phyloP scores from a whole-genome alignment of 2,888 invertebrate species.

The Cactoblastis cactorum region DNA sequence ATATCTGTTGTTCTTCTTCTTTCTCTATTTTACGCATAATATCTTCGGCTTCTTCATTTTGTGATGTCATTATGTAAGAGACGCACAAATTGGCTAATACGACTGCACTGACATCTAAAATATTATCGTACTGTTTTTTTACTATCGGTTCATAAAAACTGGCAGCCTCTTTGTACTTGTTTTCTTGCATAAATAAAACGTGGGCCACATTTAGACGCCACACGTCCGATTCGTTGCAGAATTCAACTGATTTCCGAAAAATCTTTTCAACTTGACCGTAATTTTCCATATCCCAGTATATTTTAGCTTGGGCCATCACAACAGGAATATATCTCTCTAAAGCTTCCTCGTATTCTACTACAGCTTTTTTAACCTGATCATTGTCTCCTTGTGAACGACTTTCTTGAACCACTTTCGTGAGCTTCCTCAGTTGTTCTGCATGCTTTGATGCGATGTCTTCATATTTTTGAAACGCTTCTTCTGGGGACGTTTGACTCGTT shows the following conservation, averaged over 20 bases:
- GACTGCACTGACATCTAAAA: slow-evolving; percentile 97
- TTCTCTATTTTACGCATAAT: slow-evolving; percentile 99
- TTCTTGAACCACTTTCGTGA: slow-evolving; percentile 97
- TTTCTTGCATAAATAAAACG: slow-evolving; percentile 99
- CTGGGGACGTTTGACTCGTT: slow-evolving; percentile 97
- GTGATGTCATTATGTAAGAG: slow-evolving; percentile 99
- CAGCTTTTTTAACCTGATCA: slow-evolving; percentile 91
- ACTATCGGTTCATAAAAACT: slow-evolving; percentile 99
- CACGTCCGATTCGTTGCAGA: slow-evolving; percentile 97
- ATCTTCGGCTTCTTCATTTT: slow-evolving; percentile 99
- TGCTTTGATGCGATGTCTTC: slow-evolving; percentile 96
- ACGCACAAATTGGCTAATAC: slow-evolving; percentile 99
- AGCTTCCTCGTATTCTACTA: slow-evolving; percentile 94
- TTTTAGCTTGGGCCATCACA: slow-evolving; percentile 99
- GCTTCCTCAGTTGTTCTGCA: slow-evolving; percentile 92
- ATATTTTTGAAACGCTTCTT: slow-evolving; percentile 96
- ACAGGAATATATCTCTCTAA: slow-evolving; percentile 96
- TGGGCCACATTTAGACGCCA: slow-evolving; percentile 99
- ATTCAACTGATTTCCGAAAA: slow-evolving; percentile 97
- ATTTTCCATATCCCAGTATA: slow-evolving; percentile 98
- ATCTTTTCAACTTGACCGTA: slow-evolving; percentile 98
- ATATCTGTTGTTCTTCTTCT: slow-evolving; percentile 95
- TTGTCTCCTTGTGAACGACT: slow-evolving; percentile 93
- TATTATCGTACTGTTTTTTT: slow-evolving; percentile 95
- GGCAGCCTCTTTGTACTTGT: slow-evolving; percentile 98